A percentile compares a stretch with the other conserved stretches of the same genome.
Conservation (phyloP, 2,888 invertebrate genomes). For the Anagyrus pseudococci region DNA sequence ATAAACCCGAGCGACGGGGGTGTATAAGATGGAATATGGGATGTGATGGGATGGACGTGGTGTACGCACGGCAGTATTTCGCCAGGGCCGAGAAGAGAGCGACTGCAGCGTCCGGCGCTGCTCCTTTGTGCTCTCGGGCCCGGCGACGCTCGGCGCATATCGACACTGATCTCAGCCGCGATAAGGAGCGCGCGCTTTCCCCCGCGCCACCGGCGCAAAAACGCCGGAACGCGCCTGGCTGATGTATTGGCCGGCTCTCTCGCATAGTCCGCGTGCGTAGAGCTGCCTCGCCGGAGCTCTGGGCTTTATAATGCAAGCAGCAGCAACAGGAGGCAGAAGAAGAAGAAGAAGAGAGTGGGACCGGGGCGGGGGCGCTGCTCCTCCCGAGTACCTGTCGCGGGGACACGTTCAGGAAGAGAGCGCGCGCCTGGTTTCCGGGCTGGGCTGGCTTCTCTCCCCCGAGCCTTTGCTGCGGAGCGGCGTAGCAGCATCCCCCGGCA, state of each 20-base stretch:
- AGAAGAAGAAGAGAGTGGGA: not conserved
- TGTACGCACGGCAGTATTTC: too few relatives aligned
- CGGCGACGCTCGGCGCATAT: slow-evolving; percentile 44
- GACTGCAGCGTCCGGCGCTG: too few relatives aligned
- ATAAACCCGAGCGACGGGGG: too few relatives aligned
- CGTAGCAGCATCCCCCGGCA: too few relatives aligned
- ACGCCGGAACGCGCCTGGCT: slow-evolving; percentile 29
- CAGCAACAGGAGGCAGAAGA: not conserved
- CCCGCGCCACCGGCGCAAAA: slow-evolving; percentile 18
- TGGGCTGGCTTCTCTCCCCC: not conserved
- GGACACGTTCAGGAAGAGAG: slow-evolving; percentile 39
- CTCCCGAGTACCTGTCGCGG: slow-evolving; percentile 40
- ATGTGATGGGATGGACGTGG: too few relatives aligned
- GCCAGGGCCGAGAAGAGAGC: too few relatives aligned
- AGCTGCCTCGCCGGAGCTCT: slow-evolving; percentile 15
- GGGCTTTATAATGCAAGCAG: not conserved
- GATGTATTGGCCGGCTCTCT: slow-evolving; percentile 45
- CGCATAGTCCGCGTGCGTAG: too few relatives aligned
- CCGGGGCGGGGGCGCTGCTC: too few relatives aligned
- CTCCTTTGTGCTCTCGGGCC: too few relatives aligned
- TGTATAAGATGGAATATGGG: too few relatives aligned
- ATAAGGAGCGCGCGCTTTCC: slow-evolving; percentile 46
- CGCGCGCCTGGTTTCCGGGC: slow-evolving; percentile 30
- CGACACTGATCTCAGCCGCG: slow-evolving; percentile 50
- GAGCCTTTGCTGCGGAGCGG: too few relatives aligned